These are phyloP conservation scores for Cephus pygmeus DNA, from an alignment of 2,888 invertebrate species.

Conservation along the genomic window DNA sequence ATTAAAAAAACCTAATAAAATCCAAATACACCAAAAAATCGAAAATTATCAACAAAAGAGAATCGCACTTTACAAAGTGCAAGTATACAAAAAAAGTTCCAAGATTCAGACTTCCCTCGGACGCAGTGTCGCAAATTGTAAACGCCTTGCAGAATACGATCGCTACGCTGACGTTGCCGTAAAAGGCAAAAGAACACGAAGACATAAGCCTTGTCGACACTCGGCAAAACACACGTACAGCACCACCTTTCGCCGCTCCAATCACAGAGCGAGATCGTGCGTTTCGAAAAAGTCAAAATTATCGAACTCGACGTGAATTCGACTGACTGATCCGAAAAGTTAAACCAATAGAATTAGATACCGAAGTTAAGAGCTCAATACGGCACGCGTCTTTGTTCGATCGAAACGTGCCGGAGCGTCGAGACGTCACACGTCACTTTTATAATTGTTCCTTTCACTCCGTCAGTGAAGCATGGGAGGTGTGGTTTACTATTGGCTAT, in stretches of 20 bases:
- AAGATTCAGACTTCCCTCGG: background rate
- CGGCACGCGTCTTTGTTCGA: background rate
- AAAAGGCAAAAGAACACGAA: background rate
- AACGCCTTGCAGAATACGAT: background rate
- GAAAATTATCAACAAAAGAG: background rate
- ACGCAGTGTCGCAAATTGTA: background rate
- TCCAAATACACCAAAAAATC: background rate
- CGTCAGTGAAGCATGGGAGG: background rate
- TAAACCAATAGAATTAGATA: background rate
- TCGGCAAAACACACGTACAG: background rate
- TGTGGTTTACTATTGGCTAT: constrained; percentile 3
- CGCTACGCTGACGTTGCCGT: background rate
- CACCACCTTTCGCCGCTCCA: background rate
- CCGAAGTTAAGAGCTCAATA: background rate
- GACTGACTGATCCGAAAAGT: background rate
- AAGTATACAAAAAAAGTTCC: background rate
- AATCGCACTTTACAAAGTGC: background rate
- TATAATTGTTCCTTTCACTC: constrained; percentile 1
- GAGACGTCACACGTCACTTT: background rate
- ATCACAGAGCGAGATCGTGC: background rate
- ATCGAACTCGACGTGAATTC: background rate
- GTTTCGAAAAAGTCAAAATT: background rate
- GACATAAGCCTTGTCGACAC: background rate
- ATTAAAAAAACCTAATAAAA: background rate
- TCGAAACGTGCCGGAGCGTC: background rate